A percentile compares a stretch with the other conserved stretches of the same genome.
phyloP scores from a whole-genome alignment of 2,797 vertebrate genomes.

The Artibeus lituratus region DNA sequence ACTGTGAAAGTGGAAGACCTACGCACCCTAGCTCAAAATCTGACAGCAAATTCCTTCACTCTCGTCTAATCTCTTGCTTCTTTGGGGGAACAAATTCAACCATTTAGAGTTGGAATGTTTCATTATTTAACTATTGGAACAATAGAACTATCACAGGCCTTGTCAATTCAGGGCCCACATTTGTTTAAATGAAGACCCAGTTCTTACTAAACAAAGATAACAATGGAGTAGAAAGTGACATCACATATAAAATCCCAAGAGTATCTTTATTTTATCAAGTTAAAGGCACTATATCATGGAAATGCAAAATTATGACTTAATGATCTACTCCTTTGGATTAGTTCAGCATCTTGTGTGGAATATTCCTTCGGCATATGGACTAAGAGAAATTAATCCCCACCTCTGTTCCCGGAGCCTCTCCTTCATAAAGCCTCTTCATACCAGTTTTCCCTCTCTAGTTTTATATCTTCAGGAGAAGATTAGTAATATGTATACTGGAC shows the following conservation, averaged over 20 bases:
- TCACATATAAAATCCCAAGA: neutral
- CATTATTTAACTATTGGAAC: neutral
- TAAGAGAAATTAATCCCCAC: neutral
- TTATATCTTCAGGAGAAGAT: neutral
- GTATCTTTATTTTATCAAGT: neutral
- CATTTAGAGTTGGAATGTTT: neutral
- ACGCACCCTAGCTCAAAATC: neutral
- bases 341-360: neutral
- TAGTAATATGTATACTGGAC: neutral
- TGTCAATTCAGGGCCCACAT: neutral
- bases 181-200: neutral
- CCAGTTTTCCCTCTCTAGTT: neutral
- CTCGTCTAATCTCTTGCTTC: neutral
- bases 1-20: neutral
- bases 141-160: neutral
- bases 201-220: neutral
- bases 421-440: neutral
- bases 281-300: neutral
- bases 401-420: neutral
- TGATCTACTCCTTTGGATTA: neutral
- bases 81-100: neutral
- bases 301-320: neutral
- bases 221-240: neutral
- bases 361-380: neutral
- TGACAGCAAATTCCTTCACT: neutral